Evolutionary conservation across 2,113 vertebrate species (phyloP).

Genomic region (Papio anubis): DNA sequence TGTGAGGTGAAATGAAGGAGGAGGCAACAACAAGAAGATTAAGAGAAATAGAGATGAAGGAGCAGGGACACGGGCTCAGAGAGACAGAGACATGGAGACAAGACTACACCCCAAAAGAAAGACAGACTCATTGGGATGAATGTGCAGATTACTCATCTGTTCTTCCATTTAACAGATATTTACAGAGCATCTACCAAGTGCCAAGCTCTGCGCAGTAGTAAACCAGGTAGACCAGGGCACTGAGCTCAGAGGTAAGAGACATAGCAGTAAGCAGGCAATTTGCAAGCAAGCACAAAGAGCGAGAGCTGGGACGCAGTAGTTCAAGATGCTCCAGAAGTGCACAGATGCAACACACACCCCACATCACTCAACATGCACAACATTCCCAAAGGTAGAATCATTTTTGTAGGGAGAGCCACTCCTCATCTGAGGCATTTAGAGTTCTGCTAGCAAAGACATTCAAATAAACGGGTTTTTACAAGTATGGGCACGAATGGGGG

Average conservation of each 20-base stretch:
- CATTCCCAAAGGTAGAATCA: not conserved
- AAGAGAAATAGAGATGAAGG: not conserved
- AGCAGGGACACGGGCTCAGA: not conserved
- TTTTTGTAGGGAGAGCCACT: not conserved
- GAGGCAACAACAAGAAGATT: not conserved
- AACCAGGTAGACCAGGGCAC: not conserved
- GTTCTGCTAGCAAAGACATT: not conserved
- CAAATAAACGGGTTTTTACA: not conserved
- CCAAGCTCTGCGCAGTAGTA: not conserved
- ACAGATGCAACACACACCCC: not conserved
- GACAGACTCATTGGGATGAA: not conserved
- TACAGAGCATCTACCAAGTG: not conserved
- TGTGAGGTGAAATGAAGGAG: not conserved
- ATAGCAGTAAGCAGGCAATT: not conserved
- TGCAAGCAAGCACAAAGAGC: too few species aligned
- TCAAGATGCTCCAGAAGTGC: not conserved
- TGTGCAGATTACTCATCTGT: not conserved
- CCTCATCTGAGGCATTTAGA: not conserved
- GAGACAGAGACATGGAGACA: not conserved
- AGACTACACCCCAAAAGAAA: not conserved
- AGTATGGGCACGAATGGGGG: not conserved
- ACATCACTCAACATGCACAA: not conserved
- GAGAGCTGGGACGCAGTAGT: not conserved
- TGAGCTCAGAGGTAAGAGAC: not conserved
- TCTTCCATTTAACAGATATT: not conserved